A percentile compares a stretch with the other conserved stretches of the same genome.
Conservation (phyloP, 2,113 vertebrate species). For the Esox niger region DNA sequence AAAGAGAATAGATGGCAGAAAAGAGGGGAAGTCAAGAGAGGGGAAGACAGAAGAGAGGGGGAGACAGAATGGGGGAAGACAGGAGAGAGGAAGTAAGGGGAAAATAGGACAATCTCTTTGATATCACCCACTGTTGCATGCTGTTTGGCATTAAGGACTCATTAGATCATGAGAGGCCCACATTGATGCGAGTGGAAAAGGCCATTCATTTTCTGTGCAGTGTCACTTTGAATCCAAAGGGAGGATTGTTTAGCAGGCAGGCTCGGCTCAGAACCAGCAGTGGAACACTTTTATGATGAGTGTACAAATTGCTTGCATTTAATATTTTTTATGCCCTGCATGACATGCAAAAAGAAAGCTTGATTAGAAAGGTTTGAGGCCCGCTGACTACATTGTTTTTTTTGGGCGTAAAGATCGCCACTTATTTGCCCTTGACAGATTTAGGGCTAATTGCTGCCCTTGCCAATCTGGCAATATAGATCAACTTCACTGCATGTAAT, state of each 20-base stretch:
- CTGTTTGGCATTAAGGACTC: constrained; percentile 27
- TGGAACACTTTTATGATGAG: background rate
- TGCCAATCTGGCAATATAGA: background rate
- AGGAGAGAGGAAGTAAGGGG: background rate
- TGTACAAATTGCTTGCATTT: background rate
- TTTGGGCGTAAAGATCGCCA: background rate
- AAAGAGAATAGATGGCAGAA: no score
- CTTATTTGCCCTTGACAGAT: background rate
- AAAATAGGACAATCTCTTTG: constrained; percentile 28
- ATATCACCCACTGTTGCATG: constrained; percentile 26
- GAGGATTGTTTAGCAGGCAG: background rate
- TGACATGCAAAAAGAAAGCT: background rate
- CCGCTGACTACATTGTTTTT: background rate
- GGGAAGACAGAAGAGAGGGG: no score
- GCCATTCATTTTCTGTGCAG: background rate
- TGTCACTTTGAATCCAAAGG: background rate
- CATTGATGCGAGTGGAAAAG: constrained; percentile 1
- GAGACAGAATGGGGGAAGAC: no score
- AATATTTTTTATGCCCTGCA: background rate
- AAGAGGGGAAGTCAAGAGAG: no score
- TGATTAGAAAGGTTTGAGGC: background rate
- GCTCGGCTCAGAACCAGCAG: background rate
- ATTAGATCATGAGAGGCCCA: constrained; percentile 21
- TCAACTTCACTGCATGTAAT: background rate
- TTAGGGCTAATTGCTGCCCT: background rate